phyloP scores from a whole-genome alignment of 2,797 vertebrate species.

The Anomalospiza imberbis region DNA sequence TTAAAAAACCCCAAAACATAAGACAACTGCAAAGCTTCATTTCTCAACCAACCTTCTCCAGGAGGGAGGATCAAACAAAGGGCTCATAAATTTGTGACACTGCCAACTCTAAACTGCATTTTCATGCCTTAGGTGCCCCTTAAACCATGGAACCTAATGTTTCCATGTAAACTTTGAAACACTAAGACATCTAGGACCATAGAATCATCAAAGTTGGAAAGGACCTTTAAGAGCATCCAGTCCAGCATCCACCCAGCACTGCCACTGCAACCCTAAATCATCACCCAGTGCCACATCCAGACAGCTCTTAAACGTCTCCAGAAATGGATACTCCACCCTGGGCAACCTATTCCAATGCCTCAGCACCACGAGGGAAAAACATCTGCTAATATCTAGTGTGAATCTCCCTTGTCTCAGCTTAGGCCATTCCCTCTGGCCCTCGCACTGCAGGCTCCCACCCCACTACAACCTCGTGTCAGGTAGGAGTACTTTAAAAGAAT shows the following conservation, averaged over 20 bases:
- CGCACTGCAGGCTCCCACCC: not conserved
- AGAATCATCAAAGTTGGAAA: not conserved
- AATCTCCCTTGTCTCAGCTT: not conserved
- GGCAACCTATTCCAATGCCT: not conserved
- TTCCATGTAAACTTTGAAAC: not conserved
- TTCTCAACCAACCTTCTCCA: not conserved
- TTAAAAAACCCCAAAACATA: rapidly evolving
- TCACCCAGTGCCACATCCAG: not conserved
- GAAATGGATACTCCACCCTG: not conserved
- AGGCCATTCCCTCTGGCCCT: not conserved
- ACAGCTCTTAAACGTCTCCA: not conserved
- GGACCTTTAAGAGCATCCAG: not conserved
- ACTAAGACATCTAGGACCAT: not conserved
- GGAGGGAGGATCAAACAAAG: rapidly evolving
- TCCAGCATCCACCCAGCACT: not conserved
- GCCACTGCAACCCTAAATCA: not conserved
- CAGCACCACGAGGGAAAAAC: rapidly evolving
- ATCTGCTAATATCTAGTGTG: not conserved
- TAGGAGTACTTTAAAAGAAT: rapidly evolving
- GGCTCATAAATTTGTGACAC: not conserved
- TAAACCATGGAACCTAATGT: rapidly evolving
- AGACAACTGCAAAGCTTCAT: rapidly evolving
- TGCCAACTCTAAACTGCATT: not conserved
- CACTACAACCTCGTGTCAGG: too few species aligned
- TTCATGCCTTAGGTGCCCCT: rapidly evolving